Percentiles rank a stretch among this genome's conserved stretches.
Evolutionary conservation across 2,113 vertebrate species (phyloP).

Genomic region (Brachionichthys hirsutus): DNA sequence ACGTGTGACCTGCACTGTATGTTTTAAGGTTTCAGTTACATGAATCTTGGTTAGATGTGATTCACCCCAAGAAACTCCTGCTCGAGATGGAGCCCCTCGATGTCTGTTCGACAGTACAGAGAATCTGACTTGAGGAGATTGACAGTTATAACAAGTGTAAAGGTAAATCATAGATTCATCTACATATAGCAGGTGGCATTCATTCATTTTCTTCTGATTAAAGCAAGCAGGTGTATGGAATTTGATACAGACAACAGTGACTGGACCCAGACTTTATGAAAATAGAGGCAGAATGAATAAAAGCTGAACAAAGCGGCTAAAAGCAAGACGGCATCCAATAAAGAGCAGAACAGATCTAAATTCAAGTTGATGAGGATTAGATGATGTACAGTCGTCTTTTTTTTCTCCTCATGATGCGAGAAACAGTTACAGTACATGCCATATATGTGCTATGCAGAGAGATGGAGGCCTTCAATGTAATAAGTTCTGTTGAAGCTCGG

Average conservation of each 20-base stretch:
- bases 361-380: conserved; percentile 24
- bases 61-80: no score
- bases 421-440: conserved; percentile 28
- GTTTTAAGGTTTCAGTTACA: no score
- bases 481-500: conserved; percentile 38
- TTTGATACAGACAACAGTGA: conserved; percentile 27
- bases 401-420: background rate
- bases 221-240: background rate
- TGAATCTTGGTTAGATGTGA: no score
- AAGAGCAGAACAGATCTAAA: conserved; percentile 25
- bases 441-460: conserved; percentile 30
- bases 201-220: background rate
- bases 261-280: conserved; percentile 43
- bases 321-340: conserved; percentile 32
- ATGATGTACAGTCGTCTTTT: conserved; percentile 2
- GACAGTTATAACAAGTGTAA: background rate
- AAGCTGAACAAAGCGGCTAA: conserved; percentile 40
- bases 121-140: no score
- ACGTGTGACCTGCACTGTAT: no score
- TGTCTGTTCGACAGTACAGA: no score
- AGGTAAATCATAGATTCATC: conserved; percentile 10
- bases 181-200: conserved; percentile 24
- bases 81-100: no score
- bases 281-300: conserved; percentile 41
- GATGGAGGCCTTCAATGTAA: conserved; percentile 51